These are phyloP conservation scores for Scaptomyza tumidula DNA, from an alignment of 2,888 invertebrate genomes.

Conservation along the genomic window DNA sequence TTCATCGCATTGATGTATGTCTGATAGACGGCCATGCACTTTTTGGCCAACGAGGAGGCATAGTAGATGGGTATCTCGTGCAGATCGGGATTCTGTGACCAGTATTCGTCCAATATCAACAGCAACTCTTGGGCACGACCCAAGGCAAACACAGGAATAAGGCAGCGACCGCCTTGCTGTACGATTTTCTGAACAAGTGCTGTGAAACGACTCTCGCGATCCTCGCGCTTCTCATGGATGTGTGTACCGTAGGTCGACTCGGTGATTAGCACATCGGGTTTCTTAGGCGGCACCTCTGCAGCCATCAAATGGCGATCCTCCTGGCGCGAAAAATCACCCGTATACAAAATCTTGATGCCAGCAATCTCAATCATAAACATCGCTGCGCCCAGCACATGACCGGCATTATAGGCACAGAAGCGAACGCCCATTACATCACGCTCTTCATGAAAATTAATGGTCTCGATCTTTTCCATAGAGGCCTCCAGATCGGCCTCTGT, in stretches of 20 bases:
- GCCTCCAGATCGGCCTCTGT: conserved; percentile 98
- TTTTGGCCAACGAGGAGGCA: conserved; percentile 99
- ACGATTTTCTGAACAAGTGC: conserved; percentile 97
- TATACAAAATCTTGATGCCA: conserved; percentile 97
- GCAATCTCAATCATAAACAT: conserved; percentile 99
- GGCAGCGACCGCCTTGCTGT: conserved; percentile 97
- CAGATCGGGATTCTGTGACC: conserved; percentile 92
- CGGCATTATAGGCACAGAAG: conserved; percentile 99
- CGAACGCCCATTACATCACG: conserved; percentile 98
- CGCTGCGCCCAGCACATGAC: conserved; percentile 99
- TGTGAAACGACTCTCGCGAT: conserved; percentile 97
- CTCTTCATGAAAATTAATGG: conserved; percentile 98
- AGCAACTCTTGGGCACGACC: conserved; percentile 98
- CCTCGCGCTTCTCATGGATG: conserved; percentile 99
- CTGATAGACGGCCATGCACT: conserved; percentile 99
- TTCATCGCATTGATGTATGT: conserved; percentile 99
- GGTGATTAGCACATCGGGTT: conserved; percentile 98
- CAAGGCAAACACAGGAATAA: conserved; percentile 99
- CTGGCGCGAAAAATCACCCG: conserved; percentile 99
- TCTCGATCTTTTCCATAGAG: conserved; percentile 99
- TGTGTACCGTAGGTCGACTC: conserved; percentile 99
- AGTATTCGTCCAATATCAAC: conserved; percentile 98
- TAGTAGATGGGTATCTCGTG: conserved; percentile 99
- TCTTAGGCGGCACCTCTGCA: conserved; percentile 98
- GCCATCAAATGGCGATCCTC: conserved; percentile 99